These are phyloP conservation scores for Lochmaea capreae DNA, from an alignment of 2,888 invertebrate species.

Conservation along the genomic window DNA sequence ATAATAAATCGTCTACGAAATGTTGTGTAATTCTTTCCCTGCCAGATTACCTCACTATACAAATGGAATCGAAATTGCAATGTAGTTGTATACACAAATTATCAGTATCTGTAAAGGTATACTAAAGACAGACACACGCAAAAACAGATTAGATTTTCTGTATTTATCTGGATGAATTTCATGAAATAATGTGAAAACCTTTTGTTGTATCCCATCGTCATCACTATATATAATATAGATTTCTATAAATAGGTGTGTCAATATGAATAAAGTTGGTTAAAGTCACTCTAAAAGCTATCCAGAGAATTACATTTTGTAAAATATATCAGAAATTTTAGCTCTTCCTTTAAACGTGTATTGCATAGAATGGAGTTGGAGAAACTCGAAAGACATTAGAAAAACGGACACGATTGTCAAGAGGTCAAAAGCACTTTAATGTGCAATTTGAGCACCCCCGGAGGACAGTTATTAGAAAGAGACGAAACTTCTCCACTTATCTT, in stretches of 20 bases:
- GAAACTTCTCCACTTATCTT: neutral
- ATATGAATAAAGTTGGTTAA: neutral
- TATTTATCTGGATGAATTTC: too few relatives aligned
- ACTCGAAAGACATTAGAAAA: neutral
- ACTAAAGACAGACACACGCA: too few relatives aligned
- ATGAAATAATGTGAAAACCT: too few relatives aligned
- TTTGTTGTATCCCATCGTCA: too few relatives aligned
- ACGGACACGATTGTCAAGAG: neutral
- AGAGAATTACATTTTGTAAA: neutral
- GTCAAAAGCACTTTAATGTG: neutral
- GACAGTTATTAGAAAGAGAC: conserved; percentile 5
- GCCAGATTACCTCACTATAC: neutral
- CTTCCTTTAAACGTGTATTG: neutral
- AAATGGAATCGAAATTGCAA: neutral
- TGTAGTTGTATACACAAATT: too few relatives aligned
- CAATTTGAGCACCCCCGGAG: neutral
- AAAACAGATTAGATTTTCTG: too few relatives aligned
- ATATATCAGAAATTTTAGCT: neutral
- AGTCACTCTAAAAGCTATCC: neutral
- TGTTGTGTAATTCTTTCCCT: neutral
- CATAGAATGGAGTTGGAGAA: neutral
- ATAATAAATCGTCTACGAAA: neutral
- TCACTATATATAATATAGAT: too few relatives aligned
- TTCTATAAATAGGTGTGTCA: too few relatives aligned
- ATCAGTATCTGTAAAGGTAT: too few relatives aligned